Base-by-base conservation (phyloP, 2,797 vertebrate species). In the Bradypodion ventrale region DNA sequence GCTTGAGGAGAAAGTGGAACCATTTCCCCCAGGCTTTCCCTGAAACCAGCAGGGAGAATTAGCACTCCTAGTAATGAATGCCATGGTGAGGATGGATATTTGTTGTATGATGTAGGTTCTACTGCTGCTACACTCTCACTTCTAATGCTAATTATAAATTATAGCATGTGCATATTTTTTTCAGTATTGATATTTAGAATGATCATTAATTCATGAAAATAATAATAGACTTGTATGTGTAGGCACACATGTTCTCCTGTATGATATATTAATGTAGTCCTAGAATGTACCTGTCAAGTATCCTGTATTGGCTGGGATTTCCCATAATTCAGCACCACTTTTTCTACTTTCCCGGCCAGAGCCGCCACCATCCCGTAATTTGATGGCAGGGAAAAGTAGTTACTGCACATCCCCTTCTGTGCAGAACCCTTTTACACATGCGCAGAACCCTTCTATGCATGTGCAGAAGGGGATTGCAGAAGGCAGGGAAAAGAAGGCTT, bases 191-290 rank as follows among this genome's bases (percentile, higher is more conserved):
- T 80, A 84, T 0, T 1, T 85, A 1, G 59, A 0, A n/a, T 6
- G 1, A 86, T 92, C 84, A 16, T 78, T 88, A 86, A 90, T 80
- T 90, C 86, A 19, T 35, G 60, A 88, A 83, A 72, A 1, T 65
- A 44, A 10, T 29, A 84, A 82, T 73, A 0, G 87, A 88, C 87
- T 81, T 83, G 9, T 4, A 9, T 0, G 3, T 66, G 46, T 23
- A 49, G 25, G 7, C n/a, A 68, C 13, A 2, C 37, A 1, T 72
- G 75, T n/a, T 79, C 83, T 65, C 44, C 1, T 59, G 75, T n/a
- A 62, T 37, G 83, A 56, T 52, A 85, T 16, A 82, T 21, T 82
- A 1, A 69, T 1, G 12, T 2, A 37, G 52, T 77, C 0, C 15
- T 0, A 5, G 0, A 35, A 60, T n/a, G n/a, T n/a, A n/a, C n/a